Base-by-base conservation (phyloP, 2,888 invertebrate species). In the Seira musarum region DNA sequence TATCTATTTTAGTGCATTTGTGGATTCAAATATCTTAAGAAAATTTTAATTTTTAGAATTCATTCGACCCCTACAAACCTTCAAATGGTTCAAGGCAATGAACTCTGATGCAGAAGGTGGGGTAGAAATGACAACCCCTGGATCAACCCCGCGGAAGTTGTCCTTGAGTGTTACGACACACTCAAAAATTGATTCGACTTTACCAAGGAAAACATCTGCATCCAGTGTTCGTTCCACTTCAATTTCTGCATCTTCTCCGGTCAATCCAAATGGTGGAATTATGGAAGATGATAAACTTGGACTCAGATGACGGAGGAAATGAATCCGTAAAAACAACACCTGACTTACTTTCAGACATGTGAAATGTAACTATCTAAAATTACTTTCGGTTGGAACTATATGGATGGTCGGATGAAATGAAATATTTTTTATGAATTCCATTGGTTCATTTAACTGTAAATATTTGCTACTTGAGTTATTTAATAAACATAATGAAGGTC, bases 81-180 rank as follows among this genome's bases (percentile, higher is more conserved):
- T 15, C 24, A 24, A 57, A 24, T 79, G 79, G 79, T 79, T 79
- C 19, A 73, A 64, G 53, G 21, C 72, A 1, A 49, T 61, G 22
- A 3, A 3, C 17, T 79, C 79, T 2, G 79, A 79, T 6, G 79
- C 61, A 0, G 79, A 67, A 6, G 75, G 68, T 8, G 60, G 66
- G 17, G 67, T 79, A 3, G 72, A 79, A 79, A 72, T 79, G 79
- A 78, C 78, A 1, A 78, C 78, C 5, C 72, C 79, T 2, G 72
- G 79, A n/a, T 79, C 79, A 0, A 72, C 67, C 1, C 57, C 79
- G 8, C 13, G 79, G 61, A 79, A 79, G 19, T 17, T 73, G 13
- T 79, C 79, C 13, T 24, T 79, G 25, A 73, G 73, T 57, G 68
- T 64, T 2, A 79, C 79, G 2, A 73, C 30, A 10, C 72, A 72